phyloP scores from a whole-genome alignment of 2,113 vertebrate species.

The Zapus hudsonius region DNA sequence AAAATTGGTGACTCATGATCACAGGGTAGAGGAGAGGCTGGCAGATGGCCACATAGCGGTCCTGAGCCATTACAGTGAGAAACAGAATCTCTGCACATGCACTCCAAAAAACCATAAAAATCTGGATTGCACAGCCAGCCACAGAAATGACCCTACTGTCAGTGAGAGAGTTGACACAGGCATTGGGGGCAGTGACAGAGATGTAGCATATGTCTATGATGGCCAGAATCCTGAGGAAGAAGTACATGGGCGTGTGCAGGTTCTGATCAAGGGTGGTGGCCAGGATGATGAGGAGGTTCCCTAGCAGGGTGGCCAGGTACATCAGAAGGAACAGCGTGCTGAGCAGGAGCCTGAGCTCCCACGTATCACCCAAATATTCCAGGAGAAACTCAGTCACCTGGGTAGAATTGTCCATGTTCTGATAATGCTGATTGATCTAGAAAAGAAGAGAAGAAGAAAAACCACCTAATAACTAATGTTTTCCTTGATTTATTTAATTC shows the following conservation, averaged over 20 bases:
- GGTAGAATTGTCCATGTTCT: not conserved
- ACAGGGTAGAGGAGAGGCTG: not conserved
- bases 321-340: not conserved
- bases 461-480: not conserved
- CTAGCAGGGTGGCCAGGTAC: slow-evolving; percentile 18
- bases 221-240: slow-evolving; percentile 36
- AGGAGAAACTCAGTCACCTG: slow-evolving; percentile 17
- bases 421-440: not conserved
- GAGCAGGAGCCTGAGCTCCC: not conserved
- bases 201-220: not conserved
- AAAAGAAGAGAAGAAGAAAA: not conserved
- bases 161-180: not conserved
- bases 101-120: slow-evolving; percentile 24
- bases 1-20: not conserved
- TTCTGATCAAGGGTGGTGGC: not conserved
- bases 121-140: not conserved
- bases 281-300: not conserved
- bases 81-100: not conserved
- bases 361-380: not conserved
- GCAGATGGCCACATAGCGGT: slow-evolving; percentile 35
- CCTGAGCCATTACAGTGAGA: slow-evolving; percentile 6
- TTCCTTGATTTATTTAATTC: too few relatives aligned
- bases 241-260: slow-evolving; percentile 40
- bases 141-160: not conserved
- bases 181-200: slow-evolving; percentile 9